Evolutionary conservation across 2,888 invertebrate species (phyloP).

Genomic region (Noctua janthe): DNA sequence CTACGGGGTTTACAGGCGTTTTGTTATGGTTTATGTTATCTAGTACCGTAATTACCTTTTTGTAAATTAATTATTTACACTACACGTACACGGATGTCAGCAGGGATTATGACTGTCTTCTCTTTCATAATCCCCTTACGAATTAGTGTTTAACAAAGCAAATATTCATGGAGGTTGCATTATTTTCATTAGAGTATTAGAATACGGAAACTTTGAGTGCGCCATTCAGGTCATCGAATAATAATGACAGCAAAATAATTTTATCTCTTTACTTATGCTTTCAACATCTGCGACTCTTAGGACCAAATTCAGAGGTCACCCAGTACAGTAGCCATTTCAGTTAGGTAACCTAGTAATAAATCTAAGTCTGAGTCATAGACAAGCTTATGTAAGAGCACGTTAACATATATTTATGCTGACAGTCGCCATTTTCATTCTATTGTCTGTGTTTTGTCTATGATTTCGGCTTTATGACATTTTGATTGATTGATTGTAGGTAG

Average conservation of each 20-base stretch:
- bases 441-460: slow-evolving; percentile 26
- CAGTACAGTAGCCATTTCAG: slow-evolving; percentile 13
- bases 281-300: slow-evolving; percentile 23
- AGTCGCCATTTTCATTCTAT: slow-evolving; percentile 34
- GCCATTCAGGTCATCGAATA: slow-evolving; percentile 1
- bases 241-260: not conserved
- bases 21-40: no score
- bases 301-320: slow-evolving; percentile 34
- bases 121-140: no score
- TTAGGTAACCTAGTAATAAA: slow-evolving; percentile 49
- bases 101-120: no score
- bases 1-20: no score
- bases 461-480: slow-evolving; percentile 32
- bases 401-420: slow-evolving; percentile 13
- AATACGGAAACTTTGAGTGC: not conserved
- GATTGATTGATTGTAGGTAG: slow-evolving; percentile 29
- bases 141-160: no score
- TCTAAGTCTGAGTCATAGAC: slow-evolving; percentile 35
- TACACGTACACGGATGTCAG: no score
- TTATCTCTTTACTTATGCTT: slow-evolving; percentile 1
- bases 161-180: no score
- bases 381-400: slow-evolving; percentile 42
- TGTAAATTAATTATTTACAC: no score
- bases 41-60: no score
- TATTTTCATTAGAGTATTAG: not conserved